Base-by-base conservation (phyloP, 2,113 vertebrate species). In the Psittacula cyanocephala region DNA sequence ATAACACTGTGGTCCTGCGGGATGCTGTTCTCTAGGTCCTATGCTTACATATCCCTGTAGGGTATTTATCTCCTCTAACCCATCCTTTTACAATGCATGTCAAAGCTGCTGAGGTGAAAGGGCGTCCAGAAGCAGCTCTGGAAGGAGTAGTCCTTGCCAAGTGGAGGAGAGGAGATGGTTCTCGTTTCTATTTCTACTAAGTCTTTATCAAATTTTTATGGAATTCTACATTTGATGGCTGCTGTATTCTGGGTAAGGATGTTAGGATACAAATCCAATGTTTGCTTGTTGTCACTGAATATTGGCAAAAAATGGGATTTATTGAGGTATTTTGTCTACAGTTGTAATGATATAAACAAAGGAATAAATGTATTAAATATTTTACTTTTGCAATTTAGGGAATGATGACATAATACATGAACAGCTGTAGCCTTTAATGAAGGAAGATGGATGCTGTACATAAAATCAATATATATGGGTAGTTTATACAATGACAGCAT, bases 361-460 rank as follows among this genome's bases (percentile, higher is more conserved):
- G 31, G 44, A 80, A 65, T 65, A 88, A 85, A 67, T 83, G 24
- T 64, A 91, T 85, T 83, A 86, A 94, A 80, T 88, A 87, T 75
- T 93, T 90, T 93, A 65, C 53, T 75, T 93, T 91, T 93, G 35
- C 35, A 59, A 86, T 60, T 62, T 93, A 59, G 44, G 37, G 44
- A 94, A 39, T 17, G 29, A 65, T 93, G 85, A 60, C 77, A 23
- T 75, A 80, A 62, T 68, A 52, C 35, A 44, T 4, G 9, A 89
- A 57, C 82, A 96, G 82, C 89, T 95, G 94, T 95, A 91, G 65
- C n/a, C 47, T 89, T 79, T 92, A 93, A 96, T 49, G 89, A 91
- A 55, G 50, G 37, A 80, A 93, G 82, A 95, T 93, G 70, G 64
- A 95, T 92, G 67, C 60, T 87, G 81, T 88, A 7, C 71, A 75